Conservation (phyloP, 1,140 invertebrate genomes). For the Charaxes varanes region DNA sequence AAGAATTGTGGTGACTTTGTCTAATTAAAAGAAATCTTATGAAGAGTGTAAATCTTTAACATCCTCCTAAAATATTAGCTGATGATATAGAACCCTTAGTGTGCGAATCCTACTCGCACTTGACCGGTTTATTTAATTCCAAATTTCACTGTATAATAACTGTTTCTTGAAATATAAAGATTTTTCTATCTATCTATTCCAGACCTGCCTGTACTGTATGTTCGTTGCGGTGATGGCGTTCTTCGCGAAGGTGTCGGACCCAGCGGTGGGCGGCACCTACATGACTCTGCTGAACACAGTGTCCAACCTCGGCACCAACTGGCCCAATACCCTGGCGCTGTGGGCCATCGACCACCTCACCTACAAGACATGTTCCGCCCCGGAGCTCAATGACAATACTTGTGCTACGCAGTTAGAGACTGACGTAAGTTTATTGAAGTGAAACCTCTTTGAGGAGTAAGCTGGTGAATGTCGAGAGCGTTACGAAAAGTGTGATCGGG, state of each 20-base stretch:
- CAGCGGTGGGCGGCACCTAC: slow-evolving; percentile 96
- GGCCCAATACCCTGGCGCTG: slow-evolving; percentile 94
- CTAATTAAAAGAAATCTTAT: too few species aligned
- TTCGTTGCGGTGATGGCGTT: slow-evolving; percentile 83
- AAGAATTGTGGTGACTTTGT: too few species aligned
- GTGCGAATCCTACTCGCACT: too few species aligned
- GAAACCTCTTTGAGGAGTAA: too few species aligned
- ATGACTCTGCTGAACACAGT: slow-evolving; percentile 99
- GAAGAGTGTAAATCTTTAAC: too few species aligned
- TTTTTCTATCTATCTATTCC: slow-evolving; percentile 24
- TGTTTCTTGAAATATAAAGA: slow-evolving; percentile 4
- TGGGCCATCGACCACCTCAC: slow-evolving; percentile 95
- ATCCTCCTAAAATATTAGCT: too few species aligned
- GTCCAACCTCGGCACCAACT: slow-evolving; percentile 96
- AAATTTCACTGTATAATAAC: not conserved
- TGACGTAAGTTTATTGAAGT: slow-evolving; percentile 53
- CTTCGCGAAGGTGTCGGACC: slow-evolving; percentile 88
- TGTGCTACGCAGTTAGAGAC: slow-evolving; percentile 51
- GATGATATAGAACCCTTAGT: too few species aligned
- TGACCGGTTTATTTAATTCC: not conserved
- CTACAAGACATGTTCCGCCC: slow-evolving; percentile 81
- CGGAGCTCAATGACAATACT: slow-evolving; percentile 46
- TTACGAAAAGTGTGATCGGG: too few species aligned
- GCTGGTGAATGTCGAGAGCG: too few species aligned
- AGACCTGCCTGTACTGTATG: slow-evolving; percentile 80